A percentile compares a stretch with the other conserved stretches of the same genome.
phyloP scores from a whole-genome alignment of 2,888 invertebrate species.

The Adelognathus sp. region DNA sequence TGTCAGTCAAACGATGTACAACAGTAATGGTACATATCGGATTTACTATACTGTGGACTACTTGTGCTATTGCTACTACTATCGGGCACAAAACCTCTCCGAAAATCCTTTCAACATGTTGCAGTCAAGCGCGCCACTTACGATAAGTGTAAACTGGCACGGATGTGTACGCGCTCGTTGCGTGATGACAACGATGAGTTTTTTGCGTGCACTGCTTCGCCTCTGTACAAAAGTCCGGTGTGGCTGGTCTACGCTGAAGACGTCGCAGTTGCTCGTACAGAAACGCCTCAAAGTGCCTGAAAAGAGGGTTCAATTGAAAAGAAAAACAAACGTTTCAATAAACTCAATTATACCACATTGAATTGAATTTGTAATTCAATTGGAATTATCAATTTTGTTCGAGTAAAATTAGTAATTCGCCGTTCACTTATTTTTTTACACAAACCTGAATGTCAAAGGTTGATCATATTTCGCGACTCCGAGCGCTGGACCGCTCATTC shows the following conservation, averaged over 20 bases:
- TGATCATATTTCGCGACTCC: conserved; percentile 78
- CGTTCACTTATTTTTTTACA: neutral
- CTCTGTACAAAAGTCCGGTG: conserved; percentile 84
- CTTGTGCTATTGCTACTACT: neutral
- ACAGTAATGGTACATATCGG: no score
- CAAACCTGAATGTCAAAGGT: conserved; percentile 77
- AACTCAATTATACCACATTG: no score
- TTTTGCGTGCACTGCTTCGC: conserved; percentile 92
- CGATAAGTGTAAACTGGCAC: conserved; percentile 84
- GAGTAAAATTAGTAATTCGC: no score
- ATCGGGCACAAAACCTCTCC: conserved; percentile 33
- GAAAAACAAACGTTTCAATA: neutral
- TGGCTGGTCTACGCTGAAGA: conserved; percentile 86
- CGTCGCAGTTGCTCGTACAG: conserved; percentile 92
- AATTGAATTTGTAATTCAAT: no score
- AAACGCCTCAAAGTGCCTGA: conserved; percentile 89
- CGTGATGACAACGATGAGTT: conserved; percentile 95
- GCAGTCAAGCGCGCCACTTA: conserved; percentile 68
- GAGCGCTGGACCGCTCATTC: conserved; percentile 77
- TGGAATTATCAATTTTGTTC: no score
- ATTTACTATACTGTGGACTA: neutral
- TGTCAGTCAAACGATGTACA: no score
- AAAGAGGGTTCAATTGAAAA: neutral
- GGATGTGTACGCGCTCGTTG: conserved; percentile 95
- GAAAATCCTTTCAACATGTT: neutral